Conservation (phyloP, 2,888 invertebrate genomes). For the Habrosyne pyritoides region DNA sequence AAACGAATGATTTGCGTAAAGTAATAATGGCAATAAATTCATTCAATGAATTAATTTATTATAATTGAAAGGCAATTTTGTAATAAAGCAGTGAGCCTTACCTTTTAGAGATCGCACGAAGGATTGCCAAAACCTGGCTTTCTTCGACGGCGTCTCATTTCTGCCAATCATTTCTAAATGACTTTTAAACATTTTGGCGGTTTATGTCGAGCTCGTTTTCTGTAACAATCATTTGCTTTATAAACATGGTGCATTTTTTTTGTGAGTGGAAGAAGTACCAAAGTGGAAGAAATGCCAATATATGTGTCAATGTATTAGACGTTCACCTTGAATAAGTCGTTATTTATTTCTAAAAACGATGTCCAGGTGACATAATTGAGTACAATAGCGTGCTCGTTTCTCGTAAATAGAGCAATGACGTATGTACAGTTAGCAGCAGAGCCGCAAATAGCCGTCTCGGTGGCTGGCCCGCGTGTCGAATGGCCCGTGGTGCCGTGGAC, state of each 20-base stretch:
- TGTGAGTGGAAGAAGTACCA: background rate
- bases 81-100: constrained; percentile 63
- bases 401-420: constrained; percentile 81
- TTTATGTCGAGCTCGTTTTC: constrained; percentile 91
- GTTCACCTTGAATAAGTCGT: constrained; percentile 58
- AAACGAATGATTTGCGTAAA: background rate
- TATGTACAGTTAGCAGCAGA: constrained; percentile 64
- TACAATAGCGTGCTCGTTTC: constrained; percentile 65
- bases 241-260: background rate
- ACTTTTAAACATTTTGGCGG: constrained; percentile 93
- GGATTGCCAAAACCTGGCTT: constrained; percentile 97
- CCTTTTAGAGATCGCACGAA: constrained; percentile 96
- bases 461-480: constrained; percentile 70
- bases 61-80: too few species aligned
- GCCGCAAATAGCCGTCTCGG: constrained; percentile 73
- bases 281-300: background rate
- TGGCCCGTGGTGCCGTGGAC: constrained; percentile 52
- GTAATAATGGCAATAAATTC: too few species aligned
- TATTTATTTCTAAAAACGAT: constrained; percentile 47
- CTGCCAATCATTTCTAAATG: constrained; percentile 97
- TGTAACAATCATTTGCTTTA: constrained; percentile 61
- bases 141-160: constrained; percentile 95
- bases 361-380: constrained; percentile 74
- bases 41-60: too few species aligned
- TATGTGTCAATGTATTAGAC: constrained; percentile 25